Conservation (phyloP, 2,888 invertebrate species). For the Aethes cnicana region DNA sequence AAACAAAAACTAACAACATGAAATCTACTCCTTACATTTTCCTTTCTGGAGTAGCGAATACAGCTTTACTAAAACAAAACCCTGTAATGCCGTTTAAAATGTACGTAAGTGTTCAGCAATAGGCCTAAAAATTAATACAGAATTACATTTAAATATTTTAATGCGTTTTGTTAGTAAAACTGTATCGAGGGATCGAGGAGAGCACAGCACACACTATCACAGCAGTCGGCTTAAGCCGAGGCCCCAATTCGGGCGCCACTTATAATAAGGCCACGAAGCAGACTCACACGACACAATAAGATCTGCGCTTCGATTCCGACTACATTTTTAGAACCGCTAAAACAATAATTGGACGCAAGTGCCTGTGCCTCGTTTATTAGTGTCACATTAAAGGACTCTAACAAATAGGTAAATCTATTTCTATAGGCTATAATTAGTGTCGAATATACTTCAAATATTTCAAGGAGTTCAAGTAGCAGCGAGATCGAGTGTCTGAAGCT, state of each 20-base stretch:
- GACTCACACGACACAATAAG: conserved; percentile 66
- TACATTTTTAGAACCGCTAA: conserved; percentile 47
- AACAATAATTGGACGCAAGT: conserved; percentile 64
- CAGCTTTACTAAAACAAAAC: conserved; percentile 56
- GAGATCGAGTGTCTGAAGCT: conserved; percentile 71
- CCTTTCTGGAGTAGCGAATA: conserved; percentile 36
- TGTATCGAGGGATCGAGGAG: conserved; percentile 56
- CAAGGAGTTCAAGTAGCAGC: conserved; percentile 59
- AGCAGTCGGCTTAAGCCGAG: conserved; percentile 65
- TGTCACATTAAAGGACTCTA: conserved; percentile 33
- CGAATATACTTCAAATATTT: conserved; percentile 57
- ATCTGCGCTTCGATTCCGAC: conserved; percentile 60
- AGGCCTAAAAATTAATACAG: conserved; percentile 55
- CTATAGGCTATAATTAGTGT: conserved; percentile 52
- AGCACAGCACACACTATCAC: conserved; percentile 80
- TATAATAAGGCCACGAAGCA: conserved; percentile 79
- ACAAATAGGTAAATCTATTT: conserved; percentile 32
- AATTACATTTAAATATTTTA: conserved; percentile 41
- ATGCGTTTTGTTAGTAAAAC: conserved; percentile 51
- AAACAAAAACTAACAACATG: conserved; percentile 9
- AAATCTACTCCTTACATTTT: conserved; percentile 13
- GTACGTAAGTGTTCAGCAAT: conserved; percentile 61
- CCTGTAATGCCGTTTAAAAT: conserved; percentile 47
- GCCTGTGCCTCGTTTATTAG: conserved; percentile 50
- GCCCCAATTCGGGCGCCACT: conserved; percentile 68